Evolutionary conservation across 2,888 invertebrate species (phyloP), one percentile per base, ranked within the genome.

Genomic region (Tinea semifulvella): DNA sequence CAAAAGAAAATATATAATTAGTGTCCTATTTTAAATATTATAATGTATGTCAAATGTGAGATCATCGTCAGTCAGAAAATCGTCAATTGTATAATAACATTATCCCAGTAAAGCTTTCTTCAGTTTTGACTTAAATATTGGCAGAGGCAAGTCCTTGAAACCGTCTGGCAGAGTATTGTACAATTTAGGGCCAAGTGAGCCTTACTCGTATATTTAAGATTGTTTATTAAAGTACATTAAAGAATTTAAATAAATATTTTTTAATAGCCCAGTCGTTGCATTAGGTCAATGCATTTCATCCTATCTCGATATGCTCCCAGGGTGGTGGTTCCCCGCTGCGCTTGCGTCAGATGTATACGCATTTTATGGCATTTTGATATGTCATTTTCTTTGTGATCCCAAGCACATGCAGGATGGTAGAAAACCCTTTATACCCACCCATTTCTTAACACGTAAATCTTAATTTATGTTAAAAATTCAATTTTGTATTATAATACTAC

Each of bases 261-360:
- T 16, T 38, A 16, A 17, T 38, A 16, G 18, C 16, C 16, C 20
- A 20, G 42, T 10, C 26, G 13, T 42, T 14, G 19, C 14, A 42
- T 10, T 26, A 14, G 3, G 16, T 16, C 38, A n/a, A n/a, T 38
- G 7, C 14, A 38, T 38, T 13, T 31, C 18, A 17, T 49, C 52
- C 45, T 44, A 52, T 51, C 51, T 52, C 47, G 53, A 52, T 52
- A 46, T 46, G 44, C 53, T 8, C 52, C 49, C 51, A 50, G 52
- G 54, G 53, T 52, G 56, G 53, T 48, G 19, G 46, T 45, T 46
- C 44, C 60, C 56, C 52, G 60, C 57, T 52, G 61, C 49, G 59
- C 53, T 31, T 42, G 54, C 55, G 52, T 54, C 56, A 56, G 26
- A 45, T 28, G 25, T 28, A 27, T 27, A 13, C 11, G 26, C 36